Conservation (phyloP, 2,888 invertebrate species). For the Yponomeuta plumbellus region DNA sequence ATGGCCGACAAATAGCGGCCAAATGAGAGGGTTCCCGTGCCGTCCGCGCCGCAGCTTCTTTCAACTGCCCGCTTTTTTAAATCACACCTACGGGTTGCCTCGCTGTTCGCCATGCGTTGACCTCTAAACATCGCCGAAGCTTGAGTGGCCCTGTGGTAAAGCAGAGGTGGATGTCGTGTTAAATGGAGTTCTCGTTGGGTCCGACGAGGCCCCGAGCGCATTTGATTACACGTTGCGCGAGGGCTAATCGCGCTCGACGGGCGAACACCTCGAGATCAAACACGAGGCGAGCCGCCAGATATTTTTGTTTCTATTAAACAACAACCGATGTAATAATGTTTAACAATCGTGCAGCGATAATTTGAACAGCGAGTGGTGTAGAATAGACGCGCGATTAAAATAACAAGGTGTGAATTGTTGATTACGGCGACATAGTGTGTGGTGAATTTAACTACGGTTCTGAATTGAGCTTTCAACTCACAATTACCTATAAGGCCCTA, state of each 20-base stretch:
- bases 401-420: too few species aligned
- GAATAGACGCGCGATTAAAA: constrained; percentile 31
- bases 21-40: constrained; percentile 72
- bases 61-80: constrained; percentile 47
- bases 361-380: constrained; percentile 48
- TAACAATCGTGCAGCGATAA: constrained; percentile 77
- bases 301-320: constrained; percentile 78
- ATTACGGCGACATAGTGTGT: too few species aligned
- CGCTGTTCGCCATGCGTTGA: constrained; percentile 26
- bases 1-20: constrained; percentile 76
- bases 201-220: constrained; percentile 63
- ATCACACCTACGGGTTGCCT: constrained; percentile 22
- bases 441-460: too few species aligned
- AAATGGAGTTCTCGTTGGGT: constrained; percentile 27
- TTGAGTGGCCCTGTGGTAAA: constrained; percentile 2
- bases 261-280: constrained; percentile 77
- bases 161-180: constrained; percentile 35
- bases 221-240: constrained; percentile 76
- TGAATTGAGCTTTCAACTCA: too few species aligned
- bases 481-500: neutral
- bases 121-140: constrained; percentile 8
- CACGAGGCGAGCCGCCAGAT: constrained; percentile 77
- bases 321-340: constrained; percentile 77
- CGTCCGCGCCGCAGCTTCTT: constrained; percentile 58
- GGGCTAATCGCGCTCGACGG: constrained; percentile 75